Evolutionary conservation across 2,113 vertebrate species (phyloP).

Genomic region (Corvus hawaiiensis): DNA sequence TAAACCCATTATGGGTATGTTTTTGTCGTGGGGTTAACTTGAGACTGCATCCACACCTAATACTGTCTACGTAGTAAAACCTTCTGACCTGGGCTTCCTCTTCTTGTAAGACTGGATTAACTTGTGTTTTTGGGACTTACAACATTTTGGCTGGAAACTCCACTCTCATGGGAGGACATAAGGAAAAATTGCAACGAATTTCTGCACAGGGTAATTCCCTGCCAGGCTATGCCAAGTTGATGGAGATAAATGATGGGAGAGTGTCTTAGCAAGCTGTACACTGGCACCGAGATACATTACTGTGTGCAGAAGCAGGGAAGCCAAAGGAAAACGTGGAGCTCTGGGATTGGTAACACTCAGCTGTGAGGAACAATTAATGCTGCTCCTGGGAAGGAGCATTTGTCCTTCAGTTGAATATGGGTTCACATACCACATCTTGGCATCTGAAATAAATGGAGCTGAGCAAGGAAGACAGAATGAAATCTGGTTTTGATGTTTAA

Average conservation of each 20-base stretch:
- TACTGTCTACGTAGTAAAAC: neutral
- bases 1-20: neutral
- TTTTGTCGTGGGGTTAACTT: slow-evolving; percentile 4
- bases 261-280: neutral
- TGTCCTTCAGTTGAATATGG: neutral
- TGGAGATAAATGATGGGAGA: neutral
- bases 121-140: neutral
- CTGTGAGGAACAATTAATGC: neutral
- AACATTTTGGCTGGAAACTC: neutral
- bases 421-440: neutral
- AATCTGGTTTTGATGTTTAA: neutral
- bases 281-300: neutral
- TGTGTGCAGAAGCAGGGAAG: neutral
- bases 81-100: neutral
- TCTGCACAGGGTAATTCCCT: neutral
- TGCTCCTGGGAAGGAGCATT: neutral
- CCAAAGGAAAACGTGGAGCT: neutral
- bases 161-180: neutral
- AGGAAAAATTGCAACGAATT: neutral
- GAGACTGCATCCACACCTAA: neutral
- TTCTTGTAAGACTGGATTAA: slow-evolving; percentile 29
- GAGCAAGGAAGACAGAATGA: neutral
- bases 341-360: neutral
- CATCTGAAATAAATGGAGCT: neutral
- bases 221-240: neutral